A percentile compares a stretch with the other conserved stretches of the same genome.
Evolutionary conservation across 2,113 vertebrate genomes (phyloP).

Genomic region (Phycodurus eques): DNA sequence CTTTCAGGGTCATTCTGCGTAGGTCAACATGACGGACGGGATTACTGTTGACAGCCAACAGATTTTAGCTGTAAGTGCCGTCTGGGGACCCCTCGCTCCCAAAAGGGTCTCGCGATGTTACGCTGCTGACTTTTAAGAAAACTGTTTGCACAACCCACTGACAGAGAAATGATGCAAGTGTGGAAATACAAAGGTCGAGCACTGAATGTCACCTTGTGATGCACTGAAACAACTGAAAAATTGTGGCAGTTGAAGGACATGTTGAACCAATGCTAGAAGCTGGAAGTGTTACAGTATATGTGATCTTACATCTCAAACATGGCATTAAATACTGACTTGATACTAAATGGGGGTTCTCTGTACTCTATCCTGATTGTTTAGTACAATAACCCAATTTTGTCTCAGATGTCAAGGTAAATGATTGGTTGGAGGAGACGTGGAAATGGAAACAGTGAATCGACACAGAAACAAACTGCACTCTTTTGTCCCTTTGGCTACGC

Average conservation of each 20-base stretch:
- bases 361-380: too few species aligned
- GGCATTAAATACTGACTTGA: too few species aligned
- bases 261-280: background rate
- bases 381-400: too few species aligned
- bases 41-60: conserved; percentile 22
- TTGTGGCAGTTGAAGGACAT: background rate
- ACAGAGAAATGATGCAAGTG: conserved; percentile 1
- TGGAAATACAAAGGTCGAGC: conserved; percentile 5
- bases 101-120: conserved; percentile 21
- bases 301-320: too few species aligned
- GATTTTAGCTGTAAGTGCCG: conserved; percentile 21
- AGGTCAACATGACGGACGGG: conserved; percentile 21
- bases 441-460: too few species aligned
- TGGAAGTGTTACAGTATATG: background rate
- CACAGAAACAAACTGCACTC: background rate
- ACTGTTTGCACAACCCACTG: conserved; percentile 32
- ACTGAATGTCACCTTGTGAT: background rate
- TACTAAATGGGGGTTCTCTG: too few species aligned
- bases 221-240: background rate
- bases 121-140: conserved; percentile 14
- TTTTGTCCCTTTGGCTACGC: background rate
- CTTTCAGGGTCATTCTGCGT: background rate
- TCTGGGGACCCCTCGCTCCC: conserved; percentile 7
- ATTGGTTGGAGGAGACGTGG: too few species aligned
- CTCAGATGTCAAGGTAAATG: too few species aligned